These are phyloP conservation scores for Steatornis caripensis DNA, from an alignment of 2,113 vertebrate species.

Conservation along the genomic window DNA sequence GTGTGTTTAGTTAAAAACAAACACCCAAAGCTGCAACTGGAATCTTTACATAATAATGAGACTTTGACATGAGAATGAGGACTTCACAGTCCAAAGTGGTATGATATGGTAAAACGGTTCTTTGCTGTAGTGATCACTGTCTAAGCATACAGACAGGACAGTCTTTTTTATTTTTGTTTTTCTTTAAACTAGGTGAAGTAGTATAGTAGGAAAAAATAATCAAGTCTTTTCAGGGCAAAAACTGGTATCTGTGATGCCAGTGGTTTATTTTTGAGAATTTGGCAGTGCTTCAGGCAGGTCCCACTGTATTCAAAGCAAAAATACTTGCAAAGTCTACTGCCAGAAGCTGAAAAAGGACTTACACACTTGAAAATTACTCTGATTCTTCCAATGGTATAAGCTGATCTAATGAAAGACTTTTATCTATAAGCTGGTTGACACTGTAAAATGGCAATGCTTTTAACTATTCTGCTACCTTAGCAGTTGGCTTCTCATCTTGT, in stretches of 20 bases:
- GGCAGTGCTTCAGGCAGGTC: background rate
- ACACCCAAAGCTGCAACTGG: background rate
- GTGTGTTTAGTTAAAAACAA: background rate
- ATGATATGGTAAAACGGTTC: background rate
- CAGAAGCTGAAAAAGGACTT: background rate
- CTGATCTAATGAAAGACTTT: background rate
- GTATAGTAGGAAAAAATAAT: background rate
- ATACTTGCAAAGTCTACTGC: background rate
- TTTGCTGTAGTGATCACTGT: background rate
- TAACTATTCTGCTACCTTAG: background rate
- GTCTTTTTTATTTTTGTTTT: background rate
- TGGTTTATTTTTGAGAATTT: background rate
- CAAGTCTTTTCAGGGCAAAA: background rate
- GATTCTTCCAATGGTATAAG: background rate
- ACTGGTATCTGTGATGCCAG: accelerated
- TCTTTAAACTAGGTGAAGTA: background rate
- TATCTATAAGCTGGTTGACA: background rate
- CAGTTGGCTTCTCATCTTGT: background rate
- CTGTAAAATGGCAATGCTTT: background rate
- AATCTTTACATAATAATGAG: background rate
- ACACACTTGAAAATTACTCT: background rate
- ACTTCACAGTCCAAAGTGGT: background rate
- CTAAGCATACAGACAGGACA: background rate
- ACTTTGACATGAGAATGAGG: background rate
- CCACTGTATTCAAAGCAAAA: background rate